phyloP scores from a whole-genome alignment of 2,888 invertebrate species.

The Diabrotica balteata region DNA sequence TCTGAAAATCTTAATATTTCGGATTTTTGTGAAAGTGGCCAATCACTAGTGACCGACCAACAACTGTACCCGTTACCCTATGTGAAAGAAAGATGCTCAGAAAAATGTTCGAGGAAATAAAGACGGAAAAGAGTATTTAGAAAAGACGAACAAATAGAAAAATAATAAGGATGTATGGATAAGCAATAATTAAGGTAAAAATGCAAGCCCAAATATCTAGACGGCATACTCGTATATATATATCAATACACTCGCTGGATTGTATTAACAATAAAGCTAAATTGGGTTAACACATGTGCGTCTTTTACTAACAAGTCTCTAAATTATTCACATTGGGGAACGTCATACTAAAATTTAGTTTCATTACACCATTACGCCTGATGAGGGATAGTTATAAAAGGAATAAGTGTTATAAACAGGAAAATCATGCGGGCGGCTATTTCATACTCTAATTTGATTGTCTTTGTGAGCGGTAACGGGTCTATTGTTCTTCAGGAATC shows the following conservation, averaged over 20 bases:
- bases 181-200: no score
- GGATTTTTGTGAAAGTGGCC: no score
- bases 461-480: slow-evolving; percentile 1
- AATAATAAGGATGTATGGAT: no score
- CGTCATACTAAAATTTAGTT: slow-evolving; percentile 4
- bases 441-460: slow-evolving; percentile 11
- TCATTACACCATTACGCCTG: background rate
- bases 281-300: slow-evolving; percentile 3
- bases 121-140: no score
- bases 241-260: background rate
- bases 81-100: no score
- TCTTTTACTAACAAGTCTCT: background rate
- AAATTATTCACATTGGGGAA: background rate
- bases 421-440: slow-evolving; percentile 24
- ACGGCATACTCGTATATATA: no score
- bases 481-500: slow-evolving; percentile 6
- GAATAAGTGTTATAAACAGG: background rate
- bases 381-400: slow-evolving; percentile 1
- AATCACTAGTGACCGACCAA: no score
- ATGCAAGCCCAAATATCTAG: no score
- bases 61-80: no score
- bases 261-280: background rate
- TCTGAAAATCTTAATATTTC: no score
- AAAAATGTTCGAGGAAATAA: no score
- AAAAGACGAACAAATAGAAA: no score